Conservation (phyloP, 92 coral and sea anemone genomes). For the Epizoanthus rinbou region DNA sequence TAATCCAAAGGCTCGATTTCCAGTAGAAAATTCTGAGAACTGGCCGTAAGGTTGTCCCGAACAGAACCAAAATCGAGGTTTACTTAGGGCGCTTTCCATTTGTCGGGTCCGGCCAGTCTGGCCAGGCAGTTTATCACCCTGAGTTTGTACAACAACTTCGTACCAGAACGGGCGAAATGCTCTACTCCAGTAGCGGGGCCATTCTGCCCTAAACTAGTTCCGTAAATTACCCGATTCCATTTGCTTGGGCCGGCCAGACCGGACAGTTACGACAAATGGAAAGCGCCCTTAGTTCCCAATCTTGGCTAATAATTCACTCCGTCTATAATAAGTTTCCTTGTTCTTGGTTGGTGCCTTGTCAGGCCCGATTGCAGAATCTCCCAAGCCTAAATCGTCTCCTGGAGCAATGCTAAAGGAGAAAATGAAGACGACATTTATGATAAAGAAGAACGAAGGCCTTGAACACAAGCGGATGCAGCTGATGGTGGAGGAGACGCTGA, state of each 20-base stretch:
- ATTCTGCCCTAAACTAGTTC: no score
- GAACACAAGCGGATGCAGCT: constrained; percentile 78
- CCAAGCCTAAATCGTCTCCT: constrained; percentile 72
- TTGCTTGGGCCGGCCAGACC: no score
- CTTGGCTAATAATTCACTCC: neutral
- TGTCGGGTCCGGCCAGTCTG: no score
- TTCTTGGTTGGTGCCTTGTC: neutral
- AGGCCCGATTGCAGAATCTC: constrained; percentile 80
- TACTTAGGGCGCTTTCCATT: no score
- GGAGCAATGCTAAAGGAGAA: constrained; percentile 72
- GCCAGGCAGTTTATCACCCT: no score
- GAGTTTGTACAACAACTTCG: no score
- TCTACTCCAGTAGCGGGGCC: no score
- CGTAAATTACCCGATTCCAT: no score
- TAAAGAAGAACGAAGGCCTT: constrained; percentile 71
- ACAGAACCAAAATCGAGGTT: neutral
- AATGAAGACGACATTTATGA: constrained; percentile 74
- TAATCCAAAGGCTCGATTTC: neutral
- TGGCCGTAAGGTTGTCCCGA: neutral
- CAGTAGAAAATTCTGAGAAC: neutral
- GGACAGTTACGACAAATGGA: no score
- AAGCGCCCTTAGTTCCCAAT: neutral
- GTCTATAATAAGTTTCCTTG: neutral
- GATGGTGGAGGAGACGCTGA: constrained; percentile 97
- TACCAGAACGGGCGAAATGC: no score